Evolutionary conservation across 2,113 vertebrate genomes (phyloP), one percentile per base, ranked within the genome.

Genomic region (Gavialis gangeticus): DNA sequence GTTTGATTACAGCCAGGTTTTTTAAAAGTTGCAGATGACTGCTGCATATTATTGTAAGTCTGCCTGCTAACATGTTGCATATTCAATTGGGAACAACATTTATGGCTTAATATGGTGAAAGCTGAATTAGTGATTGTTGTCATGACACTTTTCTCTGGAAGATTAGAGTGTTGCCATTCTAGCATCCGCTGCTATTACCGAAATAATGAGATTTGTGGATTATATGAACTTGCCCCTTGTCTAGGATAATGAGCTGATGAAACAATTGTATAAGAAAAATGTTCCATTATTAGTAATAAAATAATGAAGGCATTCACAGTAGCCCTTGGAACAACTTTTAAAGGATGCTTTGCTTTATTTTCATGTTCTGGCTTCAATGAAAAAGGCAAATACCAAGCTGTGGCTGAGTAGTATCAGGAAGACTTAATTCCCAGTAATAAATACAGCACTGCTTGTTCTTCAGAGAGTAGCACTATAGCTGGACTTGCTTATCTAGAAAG

Each of bases 91-190:
- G 64, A 92, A 80, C 66, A 25, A 22, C 77, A 55, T 21, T 95
- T 96, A 85, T 79, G 83, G 67, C 59, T 94, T 93, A 93, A 92
- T 95, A 83, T 21, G 85, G 88, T 63, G 67, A 94, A 93, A 86
- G 93, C 60, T 78, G 54, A 18, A 15, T 92, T 82, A 92, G 84
- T 85, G 84, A 89, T 56, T 82, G 86, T 94, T 97, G 93, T 94
- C 93, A 93, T 95, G 92, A 93, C 91, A 96, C 93, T 93, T 95
- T 54, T 30, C 63, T 88, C 85, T 75, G 82, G 79, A 94, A 86
- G 59, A 95, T 93, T 92, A 84, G 95, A 95, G 77, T 75, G 63
- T 75, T 96, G 91, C 81, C 85, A 91, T 93, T 95, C 69, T 78
- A 91, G 14, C 79, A 84, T 66, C 76, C 79, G 67, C 75, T 90